Base-by-base conservation (phyloP, 2,113 vertebrate genomes). In the Sakesphorus luctuosus region DNA sequence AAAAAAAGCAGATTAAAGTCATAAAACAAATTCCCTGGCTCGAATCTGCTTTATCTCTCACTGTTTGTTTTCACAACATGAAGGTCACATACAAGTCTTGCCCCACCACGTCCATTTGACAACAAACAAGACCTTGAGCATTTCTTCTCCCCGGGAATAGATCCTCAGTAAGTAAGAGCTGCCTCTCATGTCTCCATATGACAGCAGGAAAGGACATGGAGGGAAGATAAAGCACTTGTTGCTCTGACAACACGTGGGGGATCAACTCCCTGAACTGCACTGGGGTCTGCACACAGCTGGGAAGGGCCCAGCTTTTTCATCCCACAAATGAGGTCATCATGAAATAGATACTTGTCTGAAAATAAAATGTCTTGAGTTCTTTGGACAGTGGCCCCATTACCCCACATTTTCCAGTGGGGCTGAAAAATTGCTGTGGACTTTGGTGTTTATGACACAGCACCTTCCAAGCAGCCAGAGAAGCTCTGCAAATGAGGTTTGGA, bases 91-190 rank as follows among this genome's bases (percentile, higher is more conserved):
- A 31, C 7, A 43, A 0, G 2, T 55, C 61, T 87, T 66, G 26
- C 49, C 73, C n/a, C 1, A 2, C 29, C 55, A 63, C 0, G 1
- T 47, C 55, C 25, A 13, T 29, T 0, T 67, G 85, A 91, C 68
- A 79, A 65, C 74, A 85, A 80, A 58, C 50, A 31, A 71, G 85
- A 80, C 56, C 75, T 49, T 55, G 59, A 80, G 55, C 33, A 9
- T 18, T 18, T 65, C 65, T 78, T 80, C 40, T 69, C 35, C 40
- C 62, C 4, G 1, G 56, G 65, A 79, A 90, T 0, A 71, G 59
- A 88, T 87, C 38, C 65, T n/a, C 53, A 33, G 58, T 6, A 69
- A 62, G 40, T 2, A 94, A 62, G 50, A 84, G 46, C 55, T 69
- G 72, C 35, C 71, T 83, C 35, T 66, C 40, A 2, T 20, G 43